Evolutionary conservation across 2,113 vertebrate species (phyloP), one percentile per base, ranked within the genome.

Genomic region (Monarcha castaneiventris): DNA sequence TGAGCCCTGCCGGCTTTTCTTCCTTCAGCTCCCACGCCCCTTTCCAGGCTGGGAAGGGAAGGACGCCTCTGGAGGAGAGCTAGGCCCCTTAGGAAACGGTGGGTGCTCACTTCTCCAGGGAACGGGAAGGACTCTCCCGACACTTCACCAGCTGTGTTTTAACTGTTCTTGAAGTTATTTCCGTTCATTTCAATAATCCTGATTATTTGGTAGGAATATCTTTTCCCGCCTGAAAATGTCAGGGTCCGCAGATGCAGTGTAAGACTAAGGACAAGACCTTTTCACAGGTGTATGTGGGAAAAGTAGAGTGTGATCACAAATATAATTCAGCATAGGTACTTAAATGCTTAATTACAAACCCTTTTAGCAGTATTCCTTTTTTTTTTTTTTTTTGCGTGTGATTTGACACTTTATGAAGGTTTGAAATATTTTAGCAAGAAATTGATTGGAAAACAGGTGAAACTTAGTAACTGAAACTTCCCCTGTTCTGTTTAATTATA

Each of bases 1-100:
- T 2, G 61, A 30, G 27, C 21, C 4, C 66, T 0, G 16, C 2
- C 12, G 1, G n/a, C 9, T 55, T 29, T 9, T 8, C 16, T 16
- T 9, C 48, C 39, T n/a, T 10, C 7, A 1, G 5, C 17, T 22
- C 39, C 33, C 16, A 12, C 44, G 7, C 8, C 19, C 13, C 7
- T 17, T 37, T 13, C 13, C 32, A 13, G 17, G 23, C 29, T 37
- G 58, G 26, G 44, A 33, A 27, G 56, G n/a, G 67, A 9, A 46
- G 37, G 29, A 9, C 7, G 23, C 9, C 27, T 43, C 27, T 35
- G 49, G 14, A 19, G 7, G 30, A 39, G 27, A 23, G 0, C 4
- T 13, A 4, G 69, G 69, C 37, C 1, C 51, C 20, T 17, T 16
- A 33, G 66, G 48, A 27, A 7, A 4, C 4, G 10, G 30, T 10